A percentile compares a stretch with the other conserved stretches of the same genome.
Conservation (phyloP, 2,888 invertebrate genomes). For the Pimpla rufipes region DNA sequence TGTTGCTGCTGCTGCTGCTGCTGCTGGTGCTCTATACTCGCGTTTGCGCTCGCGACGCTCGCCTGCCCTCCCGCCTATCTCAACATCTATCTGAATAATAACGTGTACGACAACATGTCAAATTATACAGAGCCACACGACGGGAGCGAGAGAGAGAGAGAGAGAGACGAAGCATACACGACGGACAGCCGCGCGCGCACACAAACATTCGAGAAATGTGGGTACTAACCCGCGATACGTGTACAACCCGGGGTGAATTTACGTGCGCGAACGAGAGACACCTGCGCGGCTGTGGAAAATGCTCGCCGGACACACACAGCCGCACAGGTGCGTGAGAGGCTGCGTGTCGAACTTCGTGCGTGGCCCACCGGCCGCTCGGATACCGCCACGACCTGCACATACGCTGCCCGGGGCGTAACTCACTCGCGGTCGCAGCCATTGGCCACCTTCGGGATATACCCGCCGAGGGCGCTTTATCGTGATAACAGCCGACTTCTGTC, state of each 20-base stretch:
- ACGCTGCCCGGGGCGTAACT: too few relatives aligned
- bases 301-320: slow-evolving; percentile 38
- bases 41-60: slow-evolving; percentile 58
- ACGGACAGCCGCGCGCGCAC: slow-evolving; percentile 37
- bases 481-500: too few relatives aligned
- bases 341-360: slow-evolving; percentile 71
- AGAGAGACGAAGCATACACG: slow-evolving; percentile 63
- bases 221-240: slow-evolving; percentile 36
- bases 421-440: not conserved
- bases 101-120: slow-evolving; percentile 85
- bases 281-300: slow-evolving; percentile 60
- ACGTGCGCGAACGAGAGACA: slow-evolving; percentile 52
- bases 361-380: slow-evolving; percentile 56
- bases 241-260: slow-evolving; percentile 34
- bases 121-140: slow-evolving; percentile 83
- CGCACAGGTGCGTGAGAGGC: slow-evolving; percentile 68
- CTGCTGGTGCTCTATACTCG: slow-evolving; percentile 58
- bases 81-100: slow-evolving; percentile 85
- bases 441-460: not conserved
- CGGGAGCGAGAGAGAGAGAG: slow-evolving; percentile 75
- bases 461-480: too few relatives aligned
- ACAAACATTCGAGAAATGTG: slow-evolving; percentile 51
- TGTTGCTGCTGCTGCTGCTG: too few relatives aligned
- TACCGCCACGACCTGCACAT: slow-evolving; percentile 18
- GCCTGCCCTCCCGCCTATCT: slow-evolving; percentile 79